Evolutionary conservation across 2,888 invertebrate species (phyloP).

Genomic region (Sialis lutaria): DNA sequence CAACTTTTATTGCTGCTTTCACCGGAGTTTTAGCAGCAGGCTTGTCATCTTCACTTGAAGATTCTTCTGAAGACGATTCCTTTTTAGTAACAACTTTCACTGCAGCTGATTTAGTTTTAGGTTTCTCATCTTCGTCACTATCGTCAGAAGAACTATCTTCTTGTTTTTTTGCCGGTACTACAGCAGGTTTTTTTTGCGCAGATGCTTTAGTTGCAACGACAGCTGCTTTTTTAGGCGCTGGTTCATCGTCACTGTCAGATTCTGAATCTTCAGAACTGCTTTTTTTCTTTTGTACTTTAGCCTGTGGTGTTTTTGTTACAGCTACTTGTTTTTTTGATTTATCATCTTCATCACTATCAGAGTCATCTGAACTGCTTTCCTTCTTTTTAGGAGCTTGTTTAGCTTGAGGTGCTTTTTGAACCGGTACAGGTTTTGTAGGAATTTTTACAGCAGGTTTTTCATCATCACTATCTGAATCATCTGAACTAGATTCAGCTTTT

Average conservation of each 20-base stretch:
- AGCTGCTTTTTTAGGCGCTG: constrained; percentile 9
- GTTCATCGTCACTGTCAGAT: constrained; percentile 13
- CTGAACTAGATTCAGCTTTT: constrained; percentile 12
- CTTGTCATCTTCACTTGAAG: constrained; percentile 21
- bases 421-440: constrained; percentile 8
- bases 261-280: constrained; percentile 27
- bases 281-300: constrained; percentile 17
- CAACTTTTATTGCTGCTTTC: constrained; percentile 11
- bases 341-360: constrained; percentile 25
- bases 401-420: constrained; percentile 3
- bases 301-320: constrained; percentile 16
- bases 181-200: constrained; percentile 6
- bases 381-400: constrained; percentile 13
- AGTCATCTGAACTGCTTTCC: constrained; percentile 11
- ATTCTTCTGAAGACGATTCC: constrained; percentile 23
- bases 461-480: constrained; percentile 10
- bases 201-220: constrained; percentile 5
- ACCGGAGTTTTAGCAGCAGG: constrained; percentile 14
- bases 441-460: constrained; percentile 11
- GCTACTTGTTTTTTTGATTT: constrained; percentile 23
- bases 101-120: constrained; percentile 11
- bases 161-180: constrained; percentile 8
- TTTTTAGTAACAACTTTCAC: constrained; percentile 9
- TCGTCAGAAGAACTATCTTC: constrained; percentile 7
- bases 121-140: constrained; percentile 10